Conservation (phyloP, 2,888 invertebrate species). For the Vesta saturnalis region DNA sequence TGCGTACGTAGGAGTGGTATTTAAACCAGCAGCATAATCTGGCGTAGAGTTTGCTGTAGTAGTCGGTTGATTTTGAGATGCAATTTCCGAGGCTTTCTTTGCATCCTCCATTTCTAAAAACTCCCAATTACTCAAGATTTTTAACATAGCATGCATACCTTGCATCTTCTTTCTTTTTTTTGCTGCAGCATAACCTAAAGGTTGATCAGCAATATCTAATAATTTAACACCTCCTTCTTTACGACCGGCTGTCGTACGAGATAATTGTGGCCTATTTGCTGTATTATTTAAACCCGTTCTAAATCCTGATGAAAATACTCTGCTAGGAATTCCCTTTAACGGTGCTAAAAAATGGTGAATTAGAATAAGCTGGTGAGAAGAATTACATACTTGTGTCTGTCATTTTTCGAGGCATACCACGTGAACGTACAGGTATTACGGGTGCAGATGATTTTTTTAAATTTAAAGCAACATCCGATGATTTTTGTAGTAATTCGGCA, state of each 20-base stretch:
- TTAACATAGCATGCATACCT: slow-evolving; percentile 61
- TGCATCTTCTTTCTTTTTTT: slow-evolving; percentile 89
- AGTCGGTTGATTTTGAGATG: slow-evolving; percentile 56
- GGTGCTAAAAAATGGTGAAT: slow-evolving; percentile 71
- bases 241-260: slow-evolving; percentile 72
- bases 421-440: slow-evolving; percentile 86
- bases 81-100: slow-evolving; percentile 67
- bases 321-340: slow-evolving; percentile 89
- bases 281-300: slow-evolving; percentile 65
- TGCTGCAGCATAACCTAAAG: slow-evolving; percentile 82
- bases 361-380: neutral
- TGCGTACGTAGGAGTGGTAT: slow-evolving; percentile 66
- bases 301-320: slow-evolving; percentile 74
- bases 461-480: slow-evolving; percentile 88
- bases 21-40: slow-evolving; percentile 84
- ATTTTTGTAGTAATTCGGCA: slow-evolving; percentile 91
- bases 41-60: slow-evolving; percentile 68
- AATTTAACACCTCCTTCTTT: slow-evolving; percentile 95
- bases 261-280: slow-evolving; percentile 66
- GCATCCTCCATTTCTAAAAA: slow-evolving; percentile 71
- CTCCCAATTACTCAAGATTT: neutral
- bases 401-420: slow-evolving; percentile 95
- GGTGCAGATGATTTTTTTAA: slow-evolving; percentile 89
- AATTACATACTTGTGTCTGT: slow-evolving; percentile 83
- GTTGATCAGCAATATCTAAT: slow-evolving; percentile 93